A percentile compares a stretch with the other conserved stretches of the same genome.
These are phyloP conservation scores for Talpa occidentalis DNA, from an alignment of 2,113 vertebrate species.

Conservation along the genomic window DNA sequence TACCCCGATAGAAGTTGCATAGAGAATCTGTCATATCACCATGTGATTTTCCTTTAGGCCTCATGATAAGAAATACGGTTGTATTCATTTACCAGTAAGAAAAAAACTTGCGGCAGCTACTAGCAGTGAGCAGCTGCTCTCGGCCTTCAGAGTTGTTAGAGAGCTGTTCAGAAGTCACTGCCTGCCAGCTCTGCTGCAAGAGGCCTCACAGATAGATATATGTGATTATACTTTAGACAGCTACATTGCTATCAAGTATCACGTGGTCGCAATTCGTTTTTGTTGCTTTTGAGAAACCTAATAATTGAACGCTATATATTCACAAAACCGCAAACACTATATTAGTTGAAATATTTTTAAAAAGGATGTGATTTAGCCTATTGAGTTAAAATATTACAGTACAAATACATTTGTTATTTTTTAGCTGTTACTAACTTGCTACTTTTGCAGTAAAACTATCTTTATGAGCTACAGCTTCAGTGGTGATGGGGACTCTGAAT, in stretches of 20 bases:
- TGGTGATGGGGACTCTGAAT: not conserved
- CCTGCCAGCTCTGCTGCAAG: not conserved
- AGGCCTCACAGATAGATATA: not conserved
- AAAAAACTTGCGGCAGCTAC: not conserved
- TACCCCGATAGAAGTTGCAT: not conserved
- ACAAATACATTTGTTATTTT: too few species aligned
- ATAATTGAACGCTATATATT: not conserved
- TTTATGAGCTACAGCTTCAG: not conserved
- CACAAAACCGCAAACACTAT: not conserved
- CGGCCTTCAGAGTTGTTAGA: not conserved
- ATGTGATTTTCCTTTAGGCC: not conserved
- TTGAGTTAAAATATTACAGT: not conserved
- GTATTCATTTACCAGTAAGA: not conserved
- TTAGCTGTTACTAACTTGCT: not conserved
- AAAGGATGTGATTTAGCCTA: not conserved
- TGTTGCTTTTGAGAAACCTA: not conserved
- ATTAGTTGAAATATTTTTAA: not conserved
- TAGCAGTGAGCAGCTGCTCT: not conserved
- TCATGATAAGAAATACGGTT: not conserved
- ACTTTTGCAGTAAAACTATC: constrained; percentile 6
- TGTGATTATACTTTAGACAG: not conserved
- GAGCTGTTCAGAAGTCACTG: not conserved
- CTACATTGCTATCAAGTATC: not conserved
- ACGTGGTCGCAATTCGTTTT: not conserved
- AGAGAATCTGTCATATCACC: not conserved